These are phyloP conservation scores for Andrena flavipes DNA, from an alignment of 2,888 invertebrate genomes.

Conservation along the genomic window DNA sequence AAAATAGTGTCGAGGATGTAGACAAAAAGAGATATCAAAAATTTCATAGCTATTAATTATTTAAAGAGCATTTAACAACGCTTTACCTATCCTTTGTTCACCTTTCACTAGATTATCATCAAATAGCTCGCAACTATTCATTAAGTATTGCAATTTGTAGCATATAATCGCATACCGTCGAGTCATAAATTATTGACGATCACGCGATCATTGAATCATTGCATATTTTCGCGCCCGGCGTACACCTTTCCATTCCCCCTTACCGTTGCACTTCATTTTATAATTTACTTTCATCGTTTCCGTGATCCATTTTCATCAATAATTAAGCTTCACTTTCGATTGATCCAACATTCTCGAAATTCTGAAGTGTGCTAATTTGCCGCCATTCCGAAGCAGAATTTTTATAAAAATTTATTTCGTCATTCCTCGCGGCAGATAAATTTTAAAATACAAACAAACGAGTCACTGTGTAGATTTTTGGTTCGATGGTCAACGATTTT, in stretches of 20 bases:
- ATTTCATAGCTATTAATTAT: conserved; percentile 9
- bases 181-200: conserved; percentile 15
- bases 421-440: too few relatives aligned
- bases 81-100: not conserved
- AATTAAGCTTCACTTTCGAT: not conserved
- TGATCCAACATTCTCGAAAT: too few relatives aligned
- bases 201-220: conserved; percentile 3
- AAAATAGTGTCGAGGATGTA: too few relatives aligned
- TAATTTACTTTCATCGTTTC: not conserved
- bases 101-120: not conserved
- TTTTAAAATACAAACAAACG: too few relatives aligned
- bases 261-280: too few relatives aligned
- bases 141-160: conserved; percentile 4
- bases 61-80: not conserved
- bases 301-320: not conserved
- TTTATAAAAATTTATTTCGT: too few relatives aligned
- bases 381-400: too few relatives aligned
- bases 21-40: conserved; percentile 1
- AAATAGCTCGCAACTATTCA: not conserved
- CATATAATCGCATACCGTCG: conserved; percentile 11
- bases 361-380: too few relatives aligned
- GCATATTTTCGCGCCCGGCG: not conserved
- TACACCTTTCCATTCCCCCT: not conserved
- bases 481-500: too few relatives aligned
- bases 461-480: too few relatives aligned